Conservation (phyloP, 2,797 vertebrate genomes). For the Hemibagrus guttatus region DNA sequence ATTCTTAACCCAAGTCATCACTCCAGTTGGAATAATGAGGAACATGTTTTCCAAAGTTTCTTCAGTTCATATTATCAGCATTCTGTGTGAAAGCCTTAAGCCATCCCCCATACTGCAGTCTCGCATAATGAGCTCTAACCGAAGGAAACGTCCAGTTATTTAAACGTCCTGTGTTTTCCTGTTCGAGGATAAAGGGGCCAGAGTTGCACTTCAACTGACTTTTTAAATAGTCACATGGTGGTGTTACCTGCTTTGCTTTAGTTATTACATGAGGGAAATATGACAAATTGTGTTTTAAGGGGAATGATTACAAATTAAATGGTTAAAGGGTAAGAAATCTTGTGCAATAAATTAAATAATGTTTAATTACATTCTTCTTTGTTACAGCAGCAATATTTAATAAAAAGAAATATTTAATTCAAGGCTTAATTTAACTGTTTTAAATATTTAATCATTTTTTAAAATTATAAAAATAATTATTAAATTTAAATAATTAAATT, state of each 20-base stretch:
- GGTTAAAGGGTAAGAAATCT: background rate
- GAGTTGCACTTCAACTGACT: background rate
- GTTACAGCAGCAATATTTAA: background rate
- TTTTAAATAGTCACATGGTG: background rate
- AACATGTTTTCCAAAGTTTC: slow-evolving; percentile 34
- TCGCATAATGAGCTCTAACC: slow-evolving; percentile 51
- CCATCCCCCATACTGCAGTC: slow-evolving; percentile 5
- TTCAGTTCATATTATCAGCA: slow-evolving; percentile 38
- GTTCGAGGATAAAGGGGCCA: background rate
- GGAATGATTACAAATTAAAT: background rate
- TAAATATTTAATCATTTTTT: no score
- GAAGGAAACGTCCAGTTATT: slow-evolving; percentile 53
- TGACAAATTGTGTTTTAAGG: background rate
- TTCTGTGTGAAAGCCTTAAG: slow-evolving; percentile 24
- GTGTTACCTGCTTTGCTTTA: background rate
- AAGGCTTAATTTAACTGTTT: no score
- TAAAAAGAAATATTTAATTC: no score
- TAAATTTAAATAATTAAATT: no score
- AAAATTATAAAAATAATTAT: no score
- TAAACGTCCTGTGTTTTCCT: slow-evolving; percentile 65
- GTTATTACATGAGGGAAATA: background rate
- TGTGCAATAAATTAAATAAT: background rate
- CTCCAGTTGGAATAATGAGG: slow-evolving; percentile 29
- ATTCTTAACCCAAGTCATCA: slow-evolving; percentile 42
- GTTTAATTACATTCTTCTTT: background rate